These are phyloP conservation scores for Machaerirhynchus nigripectus DNA, from an alignment of 2,113 vertebrate species.

Conservation along the genomic window DNA sequence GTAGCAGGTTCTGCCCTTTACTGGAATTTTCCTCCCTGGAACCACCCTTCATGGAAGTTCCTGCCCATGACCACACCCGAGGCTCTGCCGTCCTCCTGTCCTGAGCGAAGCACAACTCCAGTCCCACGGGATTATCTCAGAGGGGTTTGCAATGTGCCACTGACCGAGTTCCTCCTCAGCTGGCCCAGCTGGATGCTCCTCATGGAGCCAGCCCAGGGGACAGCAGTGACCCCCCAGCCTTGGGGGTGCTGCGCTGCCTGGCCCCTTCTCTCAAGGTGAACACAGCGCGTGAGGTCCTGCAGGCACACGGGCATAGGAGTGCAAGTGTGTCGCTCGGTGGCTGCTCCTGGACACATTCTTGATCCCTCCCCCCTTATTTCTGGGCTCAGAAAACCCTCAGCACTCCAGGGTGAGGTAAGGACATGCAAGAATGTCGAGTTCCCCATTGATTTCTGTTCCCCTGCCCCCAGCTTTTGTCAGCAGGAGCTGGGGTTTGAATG, in stretches of 20 bases:
- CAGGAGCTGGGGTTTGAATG: neutral
- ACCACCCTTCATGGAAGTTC: neutral
- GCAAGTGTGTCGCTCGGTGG: neutral
- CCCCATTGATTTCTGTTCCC: neutral
- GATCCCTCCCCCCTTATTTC: neutral
- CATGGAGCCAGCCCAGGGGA: neutral
- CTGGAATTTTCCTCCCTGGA: neutral
- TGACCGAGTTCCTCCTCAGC: neutral
- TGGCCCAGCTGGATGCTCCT: neutral
- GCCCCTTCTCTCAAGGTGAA: neutral
- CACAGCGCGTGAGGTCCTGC: accelerated
- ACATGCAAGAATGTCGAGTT: neutral
- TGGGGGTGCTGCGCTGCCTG: neutral
- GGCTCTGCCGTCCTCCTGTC: neutral
- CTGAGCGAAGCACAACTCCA: accelerated
- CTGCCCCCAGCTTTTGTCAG: neutral
- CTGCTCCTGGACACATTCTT: neutral
- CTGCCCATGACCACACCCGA: neutral
- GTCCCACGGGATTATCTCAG: accelerated
- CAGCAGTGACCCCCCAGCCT: accelerated
- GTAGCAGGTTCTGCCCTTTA: neutral
- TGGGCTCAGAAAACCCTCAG: neutral
- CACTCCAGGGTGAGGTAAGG: neutral
- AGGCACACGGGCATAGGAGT: accelerated
- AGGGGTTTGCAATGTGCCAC: neutral